Percentiles rank a stretch among this genome's conserved stretches.
phyloP scores from a whole-genome alignment of 1,140 invertebrate species.

The Planococcus citri region DNA sequence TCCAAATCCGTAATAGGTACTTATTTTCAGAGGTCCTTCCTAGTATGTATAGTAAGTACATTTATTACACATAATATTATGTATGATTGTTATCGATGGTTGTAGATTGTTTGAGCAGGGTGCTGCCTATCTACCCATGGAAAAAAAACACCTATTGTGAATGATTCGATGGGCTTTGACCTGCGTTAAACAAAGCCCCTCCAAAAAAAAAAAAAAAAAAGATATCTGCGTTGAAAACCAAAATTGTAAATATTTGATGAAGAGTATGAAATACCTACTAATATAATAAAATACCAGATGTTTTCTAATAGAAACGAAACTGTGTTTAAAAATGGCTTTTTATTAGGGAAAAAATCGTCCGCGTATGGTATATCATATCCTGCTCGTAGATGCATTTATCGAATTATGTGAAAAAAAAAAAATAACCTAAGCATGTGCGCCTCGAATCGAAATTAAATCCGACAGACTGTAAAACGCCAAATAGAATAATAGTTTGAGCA shows the following conservation, averaged over 20 bases:
- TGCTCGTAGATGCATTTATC: not conserved
- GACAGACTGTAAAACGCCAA: conserved; percentile 6
- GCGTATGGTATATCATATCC: not conserved
- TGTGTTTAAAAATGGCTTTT: not conserved
- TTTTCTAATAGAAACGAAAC: not conserved
- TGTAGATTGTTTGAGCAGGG: no score
- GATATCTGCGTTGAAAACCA: not conserved
- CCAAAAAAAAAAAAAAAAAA: no score
- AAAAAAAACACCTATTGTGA: no score
- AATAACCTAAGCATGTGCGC: not conserved
- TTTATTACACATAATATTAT: no score
- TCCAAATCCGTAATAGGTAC: no score
- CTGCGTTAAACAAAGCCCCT: not conserved
- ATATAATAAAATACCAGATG: not conserved
- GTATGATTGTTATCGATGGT: no score
- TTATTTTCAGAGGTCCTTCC: no score
- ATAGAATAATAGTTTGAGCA: not conserved
- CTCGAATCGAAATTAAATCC: not conserved
- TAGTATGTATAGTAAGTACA: no score
- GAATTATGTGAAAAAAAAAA: conserved; percentile 1
- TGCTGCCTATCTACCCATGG: no score
- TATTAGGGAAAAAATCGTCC: not conserved
- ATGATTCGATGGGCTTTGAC: no score
- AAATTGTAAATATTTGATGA: not conserved
- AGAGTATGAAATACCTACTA: no score